A percentile compares a stretch with the other conserved stretches of the same genome.
Conservation (phyloP, 1,140 invertebrate genomes). For the Brachystomella parvula region DNA sequence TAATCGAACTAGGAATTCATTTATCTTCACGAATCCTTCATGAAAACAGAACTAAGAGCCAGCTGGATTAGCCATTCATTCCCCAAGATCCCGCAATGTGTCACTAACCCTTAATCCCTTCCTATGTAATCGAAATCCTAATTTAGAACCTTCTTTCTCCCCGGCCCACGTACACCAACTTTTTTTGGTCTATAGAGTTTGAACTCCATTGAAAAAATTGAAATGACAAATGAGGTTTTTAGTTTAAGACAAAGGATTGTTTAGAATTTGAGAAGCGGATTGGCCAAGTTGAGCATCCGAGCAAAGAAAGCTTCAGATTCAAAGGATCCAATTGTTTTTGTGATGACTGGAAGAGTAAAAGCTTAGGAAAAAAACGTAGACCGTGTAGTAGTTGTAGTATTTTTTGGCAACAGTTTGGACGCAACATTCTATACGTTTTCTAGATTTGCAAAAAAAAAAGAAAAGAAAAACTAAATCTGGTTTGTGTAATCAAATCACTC, state of each 20-base stretch:
- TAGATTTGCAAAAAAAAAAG: background rate
- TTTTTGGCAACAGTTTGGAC: background rate
- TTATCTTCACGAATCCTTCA: slow-evolving; percentile 2
- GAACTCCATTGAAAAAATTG: no score
- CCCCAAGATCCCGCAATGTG: background rate
- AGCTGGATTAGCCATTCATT: background rate
- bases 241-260: no score
- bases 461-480: background rate
- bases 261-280: no score
- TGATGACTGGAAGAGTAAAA: no score
- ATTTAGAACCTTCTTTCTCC: no score
- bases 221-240: no score
- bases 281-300: background rate
- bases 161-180: no score
- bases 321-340: no score
- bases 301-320: no score
- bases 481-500: background rate
- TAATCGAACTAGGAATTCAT: no score
- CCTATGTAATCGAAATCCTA: background rate
- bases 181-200: no score
- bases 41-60: background rate
- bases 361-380: background rate
- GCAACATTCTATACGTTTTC: background rate
- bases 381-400: no score
- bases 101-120: background rate